Conservation (phyloP, 2,113 vertebrate species). For the Tamias sibiricus region DNA sequence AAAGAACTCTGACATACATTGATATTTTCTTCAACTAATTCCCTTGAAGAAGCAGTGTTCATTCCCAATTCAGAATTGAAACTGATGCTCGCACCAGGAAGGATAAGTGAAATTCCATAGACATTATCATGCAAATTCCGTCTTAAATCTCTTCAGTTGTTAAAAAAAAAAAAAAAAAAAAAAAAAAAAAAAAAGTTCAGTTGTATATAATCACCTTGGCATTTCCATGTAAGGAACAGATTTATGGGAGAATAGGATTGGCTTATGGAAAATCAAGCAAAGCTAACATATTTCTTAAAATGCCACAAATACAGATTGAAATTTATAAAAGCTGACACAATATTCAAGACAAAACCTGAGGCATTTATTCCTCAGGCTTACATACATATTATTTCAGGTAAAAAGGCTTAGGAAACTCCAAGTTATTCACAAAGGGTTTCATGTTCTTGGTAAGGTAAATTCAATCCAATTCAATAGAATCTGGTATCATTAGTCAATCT, state of each 20-base stretch:
- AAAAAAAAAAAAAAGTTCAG: slow-evolving; percentile 7
- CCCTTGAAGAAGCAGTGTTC: slow-evolving; percentile 62
- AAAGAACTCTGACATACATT: slow-evolving; percentile 22
- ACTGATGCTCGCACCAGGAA: slow-evolving; percentile 53
- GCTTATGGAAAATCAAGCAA: slow-evolving; percentile 41
- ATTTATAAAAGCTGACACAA: slow-evolving; percentile 36
- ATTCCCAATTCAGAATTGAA: slow-evolving; percentile 76
- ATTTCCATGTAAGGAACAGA: slow-evolving; percentile 46
- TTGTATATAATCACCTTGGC: slow-evolving; percentile 12
- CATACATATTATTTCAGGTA: background rate
- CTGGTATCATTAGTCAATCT: background rate
- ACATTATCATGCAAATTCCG: slow-evolving; percentile 75
- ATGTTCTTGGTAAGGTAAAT: background rate
- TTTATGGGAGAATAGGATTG: slow-evolving; percentile 31
- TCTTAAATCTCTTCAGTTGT: slow-evolving; percentile 30
- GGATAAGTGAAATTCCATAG: slow-evolving; percentile 68
- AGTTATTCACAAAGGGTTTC: background rate
- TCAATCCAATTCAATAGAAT: background rate
- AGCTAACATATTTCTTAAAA: slow-evolving; percentile 34
- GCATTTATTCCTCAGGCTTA: slow-evolving; percentile 16
- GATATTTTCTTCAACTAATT: slow-evolving; percentile 69
- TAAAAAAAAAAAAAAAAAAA: too few relatives aligned
- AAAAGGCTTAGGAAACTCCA: background rate
- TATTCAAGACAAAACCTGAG: background rate
- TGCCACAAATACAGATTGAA: background rate